Evolutionary conservation across 2,113 vertebrate genomes (phyloP), one percentile per base, ranked within the genome.

Genomic region (Acanthisitta chloris): DNA sequence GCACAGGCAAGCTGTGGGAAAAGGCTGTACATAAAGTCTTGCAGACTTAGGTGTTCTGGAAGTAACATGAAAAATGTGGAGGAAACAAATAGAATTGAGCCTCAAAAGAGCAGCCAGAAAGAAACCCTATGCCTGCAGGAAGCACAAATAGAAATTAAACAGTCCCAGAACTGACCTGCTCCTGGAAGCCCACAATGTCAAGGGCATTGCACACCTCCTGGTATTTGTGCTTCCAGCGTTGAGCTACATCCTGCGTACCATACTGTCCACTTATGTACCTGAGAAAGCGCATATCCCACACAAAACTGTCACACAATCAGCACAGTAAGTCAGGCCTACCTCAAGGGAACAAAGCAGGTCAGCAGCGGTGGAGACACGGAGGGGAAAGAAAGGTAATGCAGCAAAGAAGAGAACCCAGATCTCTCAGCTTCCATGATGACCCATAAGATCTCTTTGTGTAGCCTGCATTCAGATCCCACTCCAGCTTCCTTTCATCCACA

Each of bases 131-230:
- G 17, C 29, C 49, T 66, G n/a, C 45, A 87, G 46, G 48, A 76
- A 81, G 52, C 19, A 64, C 4, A 85, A 51, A 48, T 8, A 7
- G 55, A 92, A 80, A 80, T 21, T 16, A 66, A 78, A 55, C 0
- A 3, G 49, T 24, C 14, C 45, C 21, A 62, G 46, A 80, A 94
- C 96, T 96, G 66, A 98, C 98, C 98, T 98, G 98, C 57, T 98
- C 97, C 77, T 98, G 96, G 90, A 98, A 98, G 59, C 98, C 98
- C 83, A 98, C 98, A 97, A 98, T 98, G 61, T 98, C 97, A 97
- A 98, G 97, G 38, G 98, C 98, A 83, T 98, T 98, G 94, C 97
- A 97, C 91, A 98, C 93, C 59, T 97, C 96, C 79, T 88, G 86
- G 77, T 98, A 98, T 70, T 98, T 98, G 51, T 87, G 80, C 23